These are phyloP conservation scores for Parelbella ahira DNA, from an alignment of 2,888 invertebrate genomes.

Conservation along the genomic window DNA sequence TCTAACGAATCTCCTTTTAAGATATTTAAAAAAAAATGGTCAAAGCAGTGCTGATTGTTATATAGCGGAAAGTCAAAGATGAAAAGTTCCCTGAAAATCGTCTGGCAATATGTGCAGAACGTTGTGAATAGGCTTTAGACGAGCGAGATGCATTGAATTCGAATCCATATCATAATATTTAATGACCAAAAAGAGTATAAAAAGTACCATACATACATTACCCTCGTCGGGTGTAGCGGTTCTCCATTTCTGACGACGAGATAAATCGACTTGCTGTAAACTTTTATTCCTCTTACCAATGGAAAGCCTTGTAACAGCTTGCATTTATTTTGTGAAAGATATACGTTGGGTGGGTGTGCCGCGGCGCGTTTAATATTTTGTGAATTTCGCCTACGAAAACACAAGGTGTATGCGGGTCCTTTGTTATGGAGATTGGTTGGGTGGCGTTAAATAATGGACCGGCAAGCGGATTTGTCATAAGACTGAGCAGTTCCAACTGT, in stretches of 20 bases:
- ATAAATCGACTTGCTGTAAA: constrained; percentile 31
- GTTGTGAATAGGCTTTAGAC: too few species aligned
- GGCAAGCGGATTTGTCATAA: constrained; percentile 31
- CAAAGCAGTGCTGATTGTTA: too few species aligned
- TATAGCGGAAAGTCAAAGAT: too few species aligned
- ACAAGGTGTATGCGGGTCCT: constrained; percentile 15
- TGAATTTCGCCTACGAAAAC: constrained; percentile 15
- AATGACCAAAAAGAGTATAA: neutral
- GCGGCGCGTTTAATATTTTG: constrained; percentile 29
- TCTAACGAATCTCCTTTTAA: constrained; percentile 11
- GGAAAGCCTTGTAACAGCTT: constrained; percentile 44
- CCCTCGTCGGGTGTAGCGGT: neutral
- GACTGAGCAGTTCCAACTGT: constrained; percentile 24
- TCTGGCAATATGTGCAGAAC: too few species aligned
- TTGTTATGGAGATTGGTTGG: constrained; percentile 24
- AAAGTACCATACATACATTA: constrained; percentile 1
- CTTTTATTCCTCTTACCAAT: constrained; percentile 27
- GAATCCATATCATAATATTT: too few species aligned
- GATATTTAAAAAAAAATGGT: too few species aligned
- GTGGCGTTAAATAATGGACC: constrained; percentile 13
- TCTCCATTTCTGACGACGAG: constrained; percentile 11
- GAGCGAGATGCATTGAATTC: too few species aligned
- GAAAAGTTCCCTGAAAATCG: too few species aligned
- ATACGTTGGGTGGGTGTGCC: constrained; percentile 37
- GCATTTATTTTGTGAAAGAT: constrained; percentile 56